Conservation (phyloP, 1,140 invertebrate species). For the Drosophila navojoa region DNA sequence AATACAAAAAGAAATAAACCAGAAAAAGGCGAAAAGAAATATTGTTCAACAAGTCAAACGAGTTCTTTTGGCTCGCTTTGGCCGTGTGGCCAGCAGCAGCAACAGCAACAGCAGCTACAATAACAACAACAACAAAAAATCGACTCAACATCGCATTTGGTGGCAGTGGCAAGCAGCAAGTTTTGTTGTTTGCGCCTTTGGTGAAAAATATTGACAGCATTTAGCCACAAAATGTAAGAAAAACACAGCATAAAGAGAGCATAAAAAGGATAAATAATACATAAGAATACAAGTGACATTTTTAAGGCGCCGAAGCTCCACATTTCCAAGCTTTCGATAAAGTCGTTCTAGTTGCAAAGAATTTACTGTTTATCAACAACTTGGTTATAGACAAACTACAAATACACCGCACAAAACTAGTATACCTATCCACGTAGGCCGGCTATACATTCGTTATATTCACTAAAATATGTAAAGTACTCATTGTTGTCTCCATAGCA, state of each 20-base stretch:
- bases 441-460: no score
- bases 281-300: constrained; percentile 13
- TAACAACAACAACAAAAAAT: constrained; percentile 38
- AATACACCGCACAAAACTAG: no score
- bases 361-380: no score
- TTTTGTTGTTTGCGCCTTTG: constrained; percentile 71
- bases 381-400: no score
- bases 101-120: constrained; percentile 45
- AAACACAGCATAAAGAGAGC: constrained; percentile 32
- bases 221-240: constrained; percentile 60
- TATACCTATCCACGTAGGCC: not conserved
- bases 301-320: not conserved
- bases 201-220: constrained; percentile 80
- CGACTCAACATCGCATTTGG: constrained; percentile 56
- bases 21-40: constrained; percentile 73
- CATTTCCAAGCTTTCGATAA: not conserved
- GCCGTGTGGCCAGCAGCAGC: constrained; percentile 70
- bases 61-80: constrained; percentile 82
- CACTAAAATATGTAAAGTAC: no score
- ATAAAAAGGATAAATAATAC: constrained; percentile 31
- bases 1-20: constrained; percentile 51
- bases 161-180: constrained; percentile 62
- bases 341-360: not conserved
- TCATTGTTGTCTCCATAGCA: no score
- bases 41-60: constrained; percentile 83